phyloP scores from a whole-genome alignment of 2,797 vertebrate species.

The Lutjanus argentimaculatus region DNA sequence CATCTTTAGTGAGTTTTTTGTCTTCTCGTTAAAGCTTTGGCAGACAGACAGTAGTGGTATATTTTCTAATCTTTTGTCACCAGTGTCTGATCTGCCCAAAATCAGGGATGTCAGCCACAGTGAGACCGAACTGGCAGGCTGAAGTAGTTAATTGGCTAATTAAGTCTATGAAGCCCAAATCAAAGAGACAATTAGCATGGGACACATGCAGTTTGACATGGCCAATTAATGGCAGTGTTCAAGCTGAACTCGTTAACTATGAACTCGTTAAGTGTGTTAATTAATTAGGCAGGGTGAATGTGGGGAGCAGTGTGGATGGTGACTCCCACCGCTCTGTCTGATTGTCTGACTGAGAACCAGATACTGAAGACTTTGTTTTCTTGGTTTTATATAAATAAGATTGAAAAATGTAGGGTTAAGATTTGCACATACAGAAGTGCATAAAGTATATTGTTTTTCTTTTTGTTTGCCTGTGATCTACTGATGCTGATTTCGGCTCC shows the following conservation, averaged over 20 bases:
- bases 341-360: slow-evolving; percentile 25
- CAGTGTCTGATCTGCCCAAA: slow-evolving; percentile 21
- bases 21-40: background rate
- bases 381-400: background rate
- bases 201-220: slow-evolving; percentile 65
- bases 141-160: slow-evolving; percentile 70
- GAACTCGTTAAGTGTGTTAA: slow-evolving; percentile 69
- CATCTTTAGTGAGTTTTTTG: background rate
- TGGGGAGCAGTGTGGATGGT: slow-evolving; percentile 19
- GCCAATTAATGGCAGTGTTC: slow-evolving; percentile 71
- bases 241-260: slow-evolving; percentile 64
- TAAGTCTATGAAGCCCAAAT: slow-evolving; percentile 64
- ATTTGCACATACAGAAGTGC: too few species aligned
- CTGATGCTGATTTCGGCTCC: background rate
- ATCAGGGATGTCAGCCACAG: slow-evolving; percentile 36
- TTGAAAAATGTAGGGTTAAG: background rate
- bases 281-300: slow-evolving; percentile 71
- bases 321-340: slow-evolving; percentile 28
- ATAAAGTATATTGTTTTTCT: background rate
- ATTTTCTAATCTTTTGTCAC: slow-evolving; percentile 15
- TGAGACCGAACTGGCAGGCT: slow-evolving; percentile 39
- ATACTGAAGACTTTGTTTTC: slow-evolving; percentile 1
- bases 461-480: background rate
- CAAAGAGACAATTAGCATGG: slow-evolving; percentile 75
- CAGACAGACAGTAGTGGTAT: background rate